Percentiles rank a stretch among this genome's conserved stretches.
Conservation (phyloP, 2,797 vertebrate genomes). For the Schizopygopsis malacanthus region DNA sequence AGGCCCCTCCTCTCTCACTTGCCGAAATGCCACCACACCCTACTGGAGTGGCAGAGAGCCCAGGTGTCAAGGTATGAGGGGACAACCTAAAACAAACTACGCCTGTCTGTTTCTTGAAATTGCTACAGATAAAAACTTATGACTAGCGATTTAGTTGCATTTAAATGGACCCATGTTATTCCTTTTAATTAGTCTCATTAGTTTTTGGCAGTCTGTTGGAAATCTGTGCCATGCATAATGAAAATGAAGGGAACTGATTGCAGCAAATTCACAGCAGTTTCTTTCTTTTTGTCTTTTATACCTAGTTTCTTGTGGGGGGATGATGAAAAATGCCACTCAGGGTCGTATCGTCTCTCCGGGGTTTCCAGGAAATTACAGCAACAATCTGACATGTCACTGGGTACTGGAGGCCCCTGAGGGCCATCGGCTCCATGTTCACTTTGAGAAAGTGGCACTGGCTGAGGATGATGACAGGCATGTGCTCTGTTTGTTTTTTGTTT, state of each 20-base stretch:
- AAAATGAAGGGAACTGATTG: not conserved
- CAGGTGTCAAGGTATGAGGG: slow-evolving; percentile 84
- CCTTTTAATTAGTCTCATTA: slow-evolving; percentile 24
- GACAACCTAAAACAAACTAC: not conserved
- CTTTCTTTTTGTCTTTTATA: slow-evolving; percentile 23
- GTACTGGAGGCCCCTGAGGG: slow-evolving; percentile 88
- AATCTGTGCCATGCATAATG: slow-evolving; percentile 30
- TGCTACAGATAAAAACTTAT: not conserved
- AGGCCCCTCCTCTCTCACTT: slow-evolving; percentile 83
- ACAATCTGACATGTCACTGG: slow-evolving; percentile 98
- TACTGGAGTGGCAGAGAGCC: slow-evolving; percentile 93
- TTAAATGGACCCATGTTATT: slow-evolving; percentile 20
- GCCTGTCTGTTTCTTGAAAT: not conserved
- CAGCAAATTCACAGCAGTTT: slow-evolving; percentile 20
- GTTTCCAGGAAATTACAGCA: slow-evolving; percentile 98
- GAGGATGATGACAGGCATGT: slow-evolving; percentile 96
- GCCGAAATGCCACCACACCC: slow-evolving; percentile 92
- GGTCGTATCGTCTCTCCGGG: slow-evolving; percentile 93
- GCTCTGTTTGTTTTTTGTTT: not conserved
- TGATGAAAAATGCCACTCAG: slow-evolving; percentile 90
- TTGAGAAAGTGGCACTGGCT: slow-evolving; percentile 96
- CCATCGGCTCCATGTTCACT: slow-evolving; percentile 92
- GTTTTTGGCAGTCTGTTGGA: slow-evolving; percentile 14
- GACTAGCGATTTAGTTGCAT: not conserved
- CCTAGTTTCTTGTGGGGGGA: slow-evolving; percentile 85